Evolutionary conservation across 2,113 vertebrate species (phyloP).

Genomic region (Potamarius usumacintae): DNA sequence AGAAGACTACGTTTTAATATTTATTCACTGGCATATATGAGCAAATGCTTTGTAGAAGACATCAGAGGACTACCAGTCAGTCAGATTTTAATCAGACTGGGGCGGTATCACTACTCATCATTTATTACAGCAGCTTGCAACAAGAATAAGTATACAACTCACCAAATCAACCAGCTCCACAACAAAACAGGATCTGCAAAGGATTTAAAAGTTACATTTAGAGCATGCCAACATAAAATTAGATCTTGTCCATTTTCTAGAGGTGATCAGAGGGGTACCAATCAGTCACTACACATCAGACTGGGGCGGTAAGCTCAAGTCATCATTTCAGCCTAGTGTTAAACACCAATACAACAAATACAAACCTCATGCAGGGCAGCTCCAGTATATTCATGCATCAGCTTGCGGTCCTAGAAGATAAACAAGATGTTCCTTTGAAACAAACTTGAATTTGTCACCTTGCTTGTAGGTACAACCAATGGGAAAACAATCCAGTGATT

Average conservation of each 20-base stretch:
- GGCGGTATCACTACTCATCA: slow-evolving; percentile 20
- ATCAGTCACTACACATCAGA: slow-evolving; percentile 63
- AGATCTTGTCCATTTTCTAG: accelerated
- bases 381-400: not conserved
- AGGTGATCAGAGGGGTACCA: slow-evolving; percentile 54
- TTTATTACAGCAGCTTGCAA: not conserved
- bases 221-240: not conserved
- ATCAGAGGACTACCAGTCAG: slow-evolving; percentile 57
- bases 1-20: not conserved
- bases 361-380: not conserved
- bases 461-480: too few species aligned
- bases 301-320: slow-evolving; percentile 68
- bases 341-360: not conserved
- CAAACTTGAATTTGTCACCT: not conserved
- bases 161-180: not conserved
- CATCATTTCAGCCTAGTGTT: slow-evolving; percentile 51
- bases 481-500: not conserved
- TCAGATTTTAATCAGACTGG: slow-evolving; percentile 33
- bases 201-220: not conserved
- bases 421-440: not conserved
- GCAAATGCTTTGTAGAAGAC: not conserved
- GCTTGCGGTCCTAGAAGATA: not conserved
- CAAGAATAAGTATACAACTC: not conserved
- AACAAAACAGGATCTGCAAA: not conserved
- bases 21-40: not conserved